phyloP scores from a whole-genome alignment of 2,797 vertebrate species.

The Thaleichthys pacificus region DNA sequence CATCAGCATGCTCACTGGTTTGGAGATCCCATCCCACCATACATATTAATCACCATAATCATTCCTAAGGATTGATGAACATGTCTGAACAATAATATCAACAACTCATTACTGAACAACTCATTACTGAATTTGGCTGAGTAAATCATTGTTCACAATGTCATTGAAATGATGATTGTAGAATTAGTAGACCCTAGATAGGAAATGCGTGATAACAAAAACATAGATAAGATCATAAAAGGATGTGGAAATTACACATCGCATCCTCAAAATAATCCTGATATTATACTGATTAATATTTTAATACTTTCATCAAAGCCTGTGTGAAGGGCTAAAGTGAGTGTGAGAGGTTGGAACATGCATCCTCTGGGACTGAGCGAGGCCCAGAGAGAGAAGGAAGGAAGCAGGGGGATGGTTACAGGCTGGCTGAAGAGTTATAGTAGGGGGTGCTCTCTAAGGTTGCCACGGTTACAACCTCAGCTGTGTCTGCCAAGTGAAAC shows the following conservation, averaged over 20 bases:
- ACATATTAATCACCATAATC: background rate
- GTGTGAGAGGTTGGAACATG: constrained; percentile 4
- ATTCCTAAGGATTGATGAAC: background rate
- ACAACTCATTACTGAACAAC: background rate
- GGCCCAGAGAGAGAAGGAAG: constrained; percentile 28
- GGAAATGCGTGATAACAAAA: too few relatives aligned
- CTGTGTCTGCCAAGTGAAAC: constrained; percentile 60
- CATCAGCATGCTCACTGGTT: background rate
- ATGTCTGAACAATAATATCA: background rate
- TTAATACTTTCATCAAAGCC: constrained; percentile 36
- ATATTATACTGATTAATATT: constrained; percentile 44
- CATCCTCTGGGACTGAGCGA: constrained; percentile 12
- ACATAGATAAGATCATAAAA: background rate
- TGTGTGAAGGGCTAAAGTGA: constrained; percentile 7
- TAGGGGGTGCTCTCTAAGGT: constrained; percentile 43
- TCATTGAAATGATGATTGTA: constrained; percentile 9
- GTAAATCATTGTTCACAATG: background rate
- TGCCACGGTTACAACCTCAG: constrained; percentile 77
- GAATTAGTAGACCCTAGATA: too few relatives aligned
- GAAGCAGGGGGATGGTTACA: constrained; percentile 44
- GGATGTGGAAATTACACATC: background rate
- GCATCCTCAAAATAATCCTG: constrained; percentile 14
- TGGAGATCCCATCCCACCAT: background rate
- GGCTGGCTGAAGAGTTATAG: constrained; percentile 58
- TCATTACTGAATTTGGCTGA: too few relatives aligned